Evolutionary conservation across 2,797 vertebrate species (phyloP).

Genomic region (Macroramphosus scolopax): DNA sequence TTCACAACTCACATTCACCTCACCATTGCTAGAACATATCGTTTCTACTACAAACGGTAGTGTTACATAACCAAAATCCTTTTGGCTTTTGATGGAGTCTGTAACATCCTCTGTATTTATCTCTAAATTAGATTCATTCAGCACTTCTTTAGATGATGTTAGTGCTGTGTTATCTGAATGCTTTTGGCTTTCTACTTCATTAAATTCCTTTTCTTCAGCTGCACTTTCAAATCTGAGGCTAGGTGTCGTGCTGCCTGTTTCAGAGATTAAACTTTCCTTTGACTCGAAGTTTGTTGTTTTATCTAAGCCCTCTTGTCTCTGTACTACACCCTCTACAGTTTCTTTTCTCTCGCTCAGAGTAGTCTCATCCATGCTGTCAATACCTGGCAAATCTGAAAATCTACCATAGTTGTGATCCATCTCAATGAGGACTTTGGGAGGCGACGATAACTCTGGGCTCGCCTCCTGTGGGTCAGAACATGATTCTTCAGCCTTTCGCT

Average conservation of each 20-base stretch:
- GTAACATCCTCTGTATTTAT: slow-evolving; percentile 3
- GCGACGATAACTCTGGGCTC: slow-evolving; percentile 33
- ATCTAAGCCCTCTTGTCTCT: slow-evolving; percentile 23
- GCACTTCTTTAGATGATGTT: slow-evolving; percentile 22
- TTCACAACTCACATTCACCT: slow-evolving; percentile 16
- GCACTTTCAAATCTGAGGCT: slow-evolving; percentile 9
- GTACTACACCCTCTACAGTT: slow-evolving; percentile 13
- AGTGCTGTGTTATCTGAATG: slow-evolving; percentile 12
- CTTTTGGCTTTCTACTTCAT: slow-evolving; percentile 23
- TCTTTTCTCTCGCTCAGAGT: slow-evolving; percentile 26
- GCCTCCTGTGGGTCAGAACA: slow-evolving; percentile 35
- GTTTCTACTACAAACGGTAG: slow-evolving; percentile 19
- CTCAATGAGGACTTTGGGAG: slow-evolving; percentile 54
- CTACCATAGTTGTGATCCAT: slow-evolving; percentile 79
- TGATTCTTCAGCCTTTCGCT: slow-evolving; percentile 49
- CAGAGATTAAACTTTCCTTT: slow-evolving; percentile 16
- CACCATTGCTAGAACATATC: slow-evolving; percentile 9
- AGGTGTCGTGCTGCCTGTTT: neutral
- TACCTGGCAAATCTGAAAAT: slow-evolving; percentile 42
- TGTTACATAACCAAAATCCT: slow-evolving; percentile 25
- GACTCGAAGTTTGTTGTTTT: slow-evolving; percentile 17
- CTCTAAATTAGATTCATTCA: neutral
- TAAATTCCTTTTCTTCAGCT: slow-evolving; percentile 27
- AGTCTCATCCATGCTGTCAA: slow-evolving; percentile 22
- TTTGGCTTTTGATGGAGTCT: slow-evolving; percentile 18